Conservation (phyloP, 2,888 invertebrate species). For the Fragum whitleyi region DNA sequence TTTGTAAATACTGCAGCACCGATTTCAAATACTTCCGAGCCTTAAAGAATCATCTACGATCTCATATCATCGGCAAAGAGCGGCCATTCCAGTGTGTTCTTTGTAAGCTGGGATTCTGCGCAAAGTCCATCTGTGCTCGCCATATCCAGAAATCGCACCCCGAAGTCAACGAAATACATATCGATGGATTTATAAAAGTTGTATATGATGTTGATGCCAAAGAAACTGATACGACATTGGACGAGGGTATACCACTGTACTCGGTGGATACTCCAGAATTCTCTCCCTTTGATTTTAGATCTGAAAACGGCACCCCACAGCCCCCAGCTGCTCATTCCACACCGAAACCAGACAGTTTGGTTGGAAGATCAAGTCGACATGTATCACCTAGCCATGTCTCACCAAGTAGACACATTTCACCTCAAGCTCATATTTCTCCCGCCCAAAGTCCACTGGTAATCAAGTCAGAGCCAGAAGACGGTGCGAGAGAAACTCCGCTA, state of each 20-base stretch:
- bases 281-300: conserved; percentile 29
- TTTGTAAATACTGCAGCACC: conserved; percentile 85
- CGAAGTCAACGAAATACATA: conserved; percentile 73
- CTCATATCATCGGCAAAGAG: conserved; percentile 82
- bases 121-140: conserved; percentile 84
- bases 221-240: conserved; percentile 63
- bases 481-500: conserved; percentile 73
- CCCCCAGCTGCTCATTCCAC: conserved; percentile 72
- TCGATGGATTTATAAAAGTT: conserved; percentile 77
- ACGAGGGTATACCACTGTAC: conserved; percentile 65
- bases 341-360: conserved; percentile 51
- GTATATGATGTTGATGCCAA: conserved; percentile 66
- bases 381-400: conserved; percentile 52
- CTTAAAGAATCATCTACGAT: conserved; percentile 85
- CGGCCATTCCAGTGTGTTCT: conserved; percentile 84
- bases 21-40: conserved; percentile 85
- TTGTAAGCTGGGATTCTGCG: conserved; percentile 84
- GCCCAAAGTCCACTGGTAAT: conserved; percentile 42
- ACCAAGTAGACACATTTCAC: conserved; percentile 25
- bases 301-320: conserved; percentile 49
- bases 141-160: conserved; percentile 85
- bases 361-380: conserved; percentile 43
- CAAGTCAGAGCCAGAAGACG: conserved; percentile 66
- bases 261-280: conserved; percentile 53
- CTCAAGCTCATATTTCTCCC: conserved; percentile 32